Percentiles rank a stretch among this genome's conserved stretches.
Evolutionary conservation across 2,797 vertebrate genomes (phyloP).

Genomic region (Macropodus opercularis): DNA sequence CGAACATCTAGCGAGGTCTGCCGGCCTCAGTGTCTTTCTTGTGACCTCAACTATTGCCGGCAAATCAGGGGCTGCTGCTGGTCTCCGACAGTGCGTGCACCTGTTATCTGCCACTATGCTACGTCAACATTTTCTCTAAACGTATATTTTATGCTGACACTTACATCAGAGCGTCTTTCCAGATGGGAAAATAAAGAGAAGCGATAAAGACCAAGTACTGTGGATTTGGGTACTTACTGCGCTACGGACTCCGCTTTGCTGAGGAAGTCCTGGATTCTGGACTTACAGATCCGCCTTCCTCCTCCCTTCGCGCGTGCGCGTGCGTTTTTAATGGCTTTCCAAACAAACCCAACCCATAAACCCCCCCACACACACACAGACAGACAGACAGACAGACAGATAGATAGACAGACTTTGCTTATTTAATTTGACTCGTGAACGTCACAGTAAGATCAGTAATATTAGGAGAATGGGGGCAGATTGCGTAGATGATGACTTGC

Average conservation of each 20-base stretch:
- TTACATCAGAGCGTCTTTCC: too few species aligned
- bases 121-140: too few species aligned
- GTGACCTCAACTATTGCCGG: background rate
- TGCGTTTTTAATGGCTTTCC: slow-evolving; percentile 9
- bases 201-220: background rate
- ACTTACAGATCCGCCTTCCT: slow-evolving; percentile 50
- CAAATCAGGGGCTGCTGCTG: background rate
- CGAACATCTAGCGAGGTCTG: too few species aligned
- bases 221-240: slow-evolving; percentile 39
- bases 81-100: background rate
- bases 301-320: background rate
- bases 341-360: slow-evolving; percentile 37
- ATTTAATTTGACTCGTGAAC: slow-evolving; percentile 1
- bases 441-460: slow-evolving; percentile 21
- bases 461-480: background rate
- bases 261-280: slow-evolving; percentile 51
- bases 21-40: too few species aligned
- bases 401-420: too few species aligned
- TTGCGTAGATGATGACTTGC: slow-evolving; percentile 51
- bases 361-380: too few species aligned
- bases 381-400: too few species aligned
- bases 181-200: background rate
- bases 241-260: slow-evolving; percentile 13
- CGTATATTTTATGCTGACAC: too few species aligned
- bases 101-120: slow-evolving; percentile 13